A percentile compares a stretch with the other conserved stretches of the same genome.
phyloP scores from a whole-genome alignment of 2,113 vertebrate species.

The Cheilinus undulatus region DNA sequence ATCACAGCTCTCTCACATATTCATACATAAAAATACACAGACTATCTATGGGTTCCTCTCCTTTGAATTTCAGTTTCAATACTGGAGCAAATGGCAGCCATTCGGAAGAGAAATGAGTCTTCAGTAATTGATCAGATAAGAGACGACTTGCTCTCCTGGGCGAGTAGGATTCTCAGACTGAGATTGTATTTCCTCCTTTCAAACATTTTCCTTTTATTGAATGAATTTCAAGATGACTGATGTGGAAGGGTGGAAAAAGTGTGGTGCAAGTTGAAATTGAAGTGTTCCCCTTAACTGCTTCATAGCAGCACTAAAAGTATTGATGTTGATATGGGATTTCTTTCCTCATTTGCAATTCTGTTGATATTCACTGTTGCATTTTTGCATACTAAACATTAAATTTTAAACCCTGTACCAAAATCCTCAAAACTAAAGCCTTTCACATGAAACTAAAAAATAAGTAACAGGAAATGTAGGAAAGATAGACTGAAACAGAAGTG shows the following conservation, averaged over 20 bases:
- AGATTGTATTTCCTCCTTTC: conserved; percentile 58
- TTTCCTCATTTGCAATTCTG: conserved; percentile 2
- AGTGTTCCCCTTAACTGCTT: conserved; percentile 51
- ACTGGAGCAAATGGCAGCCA: conserved; percentile 92
- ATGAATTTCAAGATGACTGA: conserved; percentile 61
- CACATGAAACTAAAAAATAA: not conserved
- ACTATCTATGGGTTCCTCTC: not conserved
- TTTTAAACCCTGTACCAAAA: not conserved
- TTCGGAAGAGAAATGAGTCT: conserved; percentile 94
- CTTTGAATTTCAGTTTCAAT: conserved; percentile 86
- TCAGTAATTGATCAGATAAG: conserved; percentile 95
- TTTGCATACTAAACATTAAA: not conserved
- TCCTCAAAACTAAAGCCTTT: conserved; percentile 2
- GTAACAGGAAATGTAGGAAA: not conserved
- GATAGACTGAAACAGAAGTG: not conserved
- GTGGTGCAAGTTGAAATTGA: conserved; percentile 48
- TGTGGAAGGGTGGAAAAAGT: conserved; percentile 3
- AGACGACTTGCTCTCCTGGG: conserved; percentile 96
- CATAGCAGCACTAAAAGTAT: conserved; percentile 6
- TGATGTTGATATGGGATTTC: conserved; percentile 15
- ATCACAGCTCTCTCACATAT: conserved; percentile 4
- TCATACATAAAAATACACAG: conserved; percentile 13
- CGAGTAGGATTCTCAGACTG: conserved; percentile 79
- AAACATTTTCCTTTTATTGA: conserved; percentile 55
- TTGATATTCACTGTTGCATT: conserved; percentile 22